Evolutionary conservation across 2,797 vertebrate genomes (phyloP).

Genomic region (Pterois miles): DNA sequence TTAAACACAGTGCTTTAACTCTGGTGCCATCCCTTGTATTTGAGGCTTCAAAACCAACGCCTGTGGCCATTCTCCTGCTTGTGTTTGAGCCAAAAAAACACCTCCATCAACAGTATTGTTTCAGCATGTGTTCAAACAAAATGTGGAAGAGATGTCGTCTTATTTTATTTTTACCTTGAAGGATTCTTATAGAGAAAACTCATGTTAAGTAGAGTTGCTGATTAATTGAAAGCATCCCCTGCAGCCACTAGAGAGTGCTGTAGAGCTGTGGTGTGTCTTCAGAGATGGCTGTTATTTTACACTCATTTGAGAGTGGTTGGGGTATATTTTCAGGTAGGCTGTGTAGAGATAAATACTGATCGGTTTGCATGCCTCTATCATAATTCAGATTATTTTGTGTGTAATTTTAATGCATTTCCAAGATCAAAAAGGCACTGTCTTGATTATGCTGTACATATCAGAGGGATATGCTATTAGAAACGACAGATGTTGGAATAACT

Average conservation of each 20-base stretch:
- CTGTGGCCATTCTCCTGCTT: slow-evolving; percentile 59
- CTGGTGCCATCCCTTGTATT: slow-evolving; percentile 33
- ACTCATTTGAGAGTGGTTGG: slow-evolving; percentile 14
- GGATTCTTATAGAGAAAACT: slow-evolving; percentile 6
- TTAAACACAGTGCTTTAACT: slow-evolving; percentile 43
- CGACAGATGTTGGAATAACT: slow-evolving; percentile 49
- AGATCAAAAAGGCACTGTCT: slow-evolving; percentile 62
- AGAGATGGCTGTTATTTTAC: slow-evolving; percentile 7
- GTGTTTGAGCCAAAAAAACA: slow-evolving; percentile 59
- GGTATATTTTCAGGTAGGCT: slow-evolving; percentile 53
- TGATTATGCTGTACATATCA: slow-evolving; percentile 74
- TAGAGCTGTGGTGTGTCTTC: neutral
- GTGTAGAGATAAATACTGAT: slow-evolving; percentile 48
- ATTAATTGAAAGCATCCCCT: slow-evolving; percentile 19
- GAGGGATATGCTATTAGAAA: slow-evolving; percentile 58
- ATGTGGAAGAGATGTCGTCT: slow-evolving; percentile 39
- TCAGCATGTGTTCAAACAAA: slow-evolving; percentile 65
- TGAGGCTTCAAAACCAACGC: slow-evolving; percentile 38
- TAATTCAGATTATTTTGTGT: slow-evolving; percentile 69
- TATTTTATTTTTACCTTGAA: slow-evolving; percentile 16
- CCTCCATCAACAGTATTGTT: slow-evolving; percentile 56
- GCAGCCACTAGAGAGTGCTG: slow-evolving; percentile 48
- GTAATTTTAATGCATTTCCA: slow-evolving; percentile 68
- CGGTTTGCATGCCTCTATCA: slow-evolving; percentile 76
- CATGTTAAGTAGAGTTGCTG: slow-evolving; percentile 7